phyloP scores from a whole-genome alignment of 2,797 vertebrate genomes.

The Danio albolineatus region DNA sequence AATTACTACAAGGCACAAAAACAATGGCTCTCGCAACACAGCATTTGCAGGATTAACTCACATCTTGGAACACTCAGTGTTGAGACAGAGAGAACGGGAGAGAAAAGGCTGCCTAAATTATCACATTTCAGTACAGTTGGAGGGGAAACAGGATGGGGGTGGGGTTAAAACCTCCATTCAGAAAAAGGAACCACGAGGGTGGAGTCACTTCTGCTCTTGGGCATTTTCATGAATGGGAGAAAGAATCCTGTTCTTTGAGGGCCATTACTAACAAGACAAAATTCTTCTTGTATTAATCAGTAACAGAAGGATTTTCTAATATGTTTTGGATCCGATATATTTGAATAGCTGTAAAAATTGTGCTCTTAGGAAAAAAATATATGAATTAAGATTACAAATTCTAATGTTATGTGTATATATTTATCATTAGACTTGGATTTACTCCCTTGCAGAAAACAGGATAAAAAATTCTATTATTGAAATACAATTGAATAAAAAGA shows the following conservation, averaged over 20 bases:
- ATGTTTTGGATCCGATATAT: too few relatives aligned
- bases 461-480: too few relatives aligned
- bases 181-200: conserved; percentile 64
- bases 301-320: background rate
- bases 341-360: too few relatives aligned
- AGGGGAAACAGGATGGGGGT: conserved; percentile 83
- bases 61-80: conserved; percentile 80
- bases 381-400: too few relatives aligned
- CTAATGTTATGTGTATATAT: too few relatives aligned
- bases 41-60: conserved; percentile 77
- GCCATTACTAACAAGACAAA: conserved; percentile 26
- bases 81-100: conserved; percentile 43
- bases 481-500: background rate
- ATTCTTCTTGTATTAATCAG: conserved; percentile 1
- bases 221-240: conserved; percentile 65
- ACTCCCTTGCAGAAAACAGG: too few relatives aligned
- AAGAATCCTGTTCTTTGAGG: conserved; percentile 35
- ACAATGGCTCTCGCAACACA: conserved; percentile 79
- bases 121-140: conserved; percentile 76
- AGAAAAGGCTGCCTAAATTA: conserved; percentile 66
- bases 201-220: conserved; percentile 54
- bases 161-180: conserved; percentile 78
- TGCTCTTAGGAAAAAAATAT: too few relatives aligned
- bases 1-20: conserved; percentile 82
- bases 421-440: too few relatives aligned